These are phyloP conservation scores for Emydoidea blandingii DNA, from an alignment of 2,797 vertebrate genomes.

Conservation along the genomic window DNA sequence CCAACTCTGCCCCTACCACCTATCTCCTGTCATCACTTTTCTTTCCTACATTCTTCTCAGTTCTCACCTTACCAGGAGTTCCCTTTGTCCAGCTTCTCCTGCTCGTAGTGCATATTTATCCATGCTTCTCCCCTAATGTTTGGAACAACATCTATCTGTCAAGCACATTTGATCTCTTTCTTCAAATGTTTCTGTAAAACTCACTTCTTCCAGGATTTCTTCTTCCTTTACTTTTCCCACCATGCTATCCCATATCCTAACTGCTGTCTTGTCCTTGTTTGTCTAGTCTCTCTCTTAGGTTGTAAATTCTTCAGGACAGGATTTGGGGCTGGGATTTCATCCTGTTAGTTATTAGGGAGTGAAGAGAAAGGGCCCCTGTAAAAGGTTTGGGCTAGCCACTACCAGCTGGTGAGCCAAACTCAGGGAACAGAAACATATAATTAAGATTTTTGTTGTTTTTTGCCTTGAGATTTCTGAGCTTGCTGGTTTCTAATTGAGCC, in stretches of 20 bases:
- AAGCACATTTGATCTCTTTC: background rate
- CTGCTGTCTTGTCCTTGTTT: background rate
- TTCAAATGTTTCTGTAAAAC: background rate
- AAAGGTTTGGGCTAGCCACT: background rate
- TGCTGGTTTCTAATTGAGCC: background rate
- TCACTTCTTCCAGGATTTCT: background rate
- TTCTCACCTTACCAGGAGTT: background rate
- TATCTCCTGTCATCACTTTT: fast-evolving
- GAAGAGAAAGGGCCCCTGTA: too few species aligned
- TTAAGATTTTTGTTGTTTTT: background rate
- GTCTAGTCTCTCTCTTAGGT: background rate
- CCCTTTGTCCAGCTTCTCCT: background rate
- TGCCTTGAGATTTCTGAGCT: background rate
- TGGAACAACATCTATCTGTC: background rate
- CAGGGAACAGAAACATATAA: background rate
- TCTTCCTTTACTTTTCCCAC: background rate
- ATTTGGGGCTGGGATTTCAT: too few species aligned
- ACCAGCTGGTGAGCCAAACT: background rate
- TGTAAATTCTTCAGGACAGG: background rate
- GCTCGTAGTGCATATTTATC: fast-evolving
- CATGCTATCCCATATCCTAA: background rate
- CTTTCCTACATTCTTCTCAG: background rate
- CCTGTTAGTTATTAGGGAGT: too few species aligned
- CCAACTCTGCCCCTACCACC: background rate
- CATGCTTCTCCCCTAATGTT: background rate